A percentile compares a stretch with the other conserved stretches of the same genome.
Evolutionary conservation across 2,888 invertebrate genomes (phyloP).

Genomic region (Prenolepis imparis): DNA sequence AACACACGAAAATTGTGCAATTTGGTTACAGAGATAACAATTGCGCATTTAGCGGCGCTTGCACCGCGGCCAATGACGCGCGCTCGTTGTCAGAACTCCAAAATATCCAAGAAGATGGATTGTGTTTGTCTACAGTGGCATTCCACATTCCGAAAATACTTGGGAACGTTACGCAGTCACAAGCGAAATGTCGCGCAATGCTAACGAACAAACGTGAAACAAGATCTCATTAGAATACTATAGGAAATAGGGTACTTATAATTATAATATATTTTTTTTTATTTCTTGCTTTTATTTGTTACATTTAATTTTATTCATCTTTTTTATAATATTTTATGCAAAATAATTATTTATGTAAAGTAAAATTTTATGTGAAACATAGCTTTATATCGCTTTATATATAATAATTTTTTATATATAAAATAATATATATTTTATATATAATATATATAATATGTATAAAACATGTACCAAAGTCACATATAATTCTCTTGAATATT

Average conservation of each 20-base stretch:
- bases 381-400: background rate
- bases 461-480: too few species aligned
- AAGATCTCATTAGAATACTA: constrained; percentile 18
- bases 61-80: background rate
- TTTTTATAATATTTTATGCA: too few species aligned
- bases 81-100: constrained; percentile 12
- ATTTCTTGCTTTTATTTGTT: background rate
- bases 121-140: constrained; percentile 3
- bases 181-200: constrained; percentile 13
- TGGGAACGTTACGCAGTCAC: constrained; percentile 2
- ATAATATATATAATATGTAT: too few species aligned
- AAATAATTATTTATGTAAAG: background rate
- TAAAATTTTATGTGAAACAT: too few species aligned
- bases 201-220: constrained; percentile 13
- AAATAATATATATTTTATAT: too few species aligned
- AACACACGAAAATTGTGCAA: constrained; percentile 46
- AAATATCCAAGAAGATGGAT: constrained; percentile 36
- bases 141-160: constrained; percentile 49
- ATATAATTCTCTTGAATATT: too few species aligned
- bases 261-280: background rate
- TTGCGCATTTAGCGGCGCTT: constrained; percentile 38
- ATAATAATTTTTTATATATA: too few species aligned
- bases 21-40: constrained; percentile 53
- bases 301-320: background rate
- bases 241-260: background rate